These are phyloP conservation scores for Herpailurus yagouaroundi DNA, from an alignment of 2,113 vertebrate genomes.

Conservation along the genomic window DNA sequence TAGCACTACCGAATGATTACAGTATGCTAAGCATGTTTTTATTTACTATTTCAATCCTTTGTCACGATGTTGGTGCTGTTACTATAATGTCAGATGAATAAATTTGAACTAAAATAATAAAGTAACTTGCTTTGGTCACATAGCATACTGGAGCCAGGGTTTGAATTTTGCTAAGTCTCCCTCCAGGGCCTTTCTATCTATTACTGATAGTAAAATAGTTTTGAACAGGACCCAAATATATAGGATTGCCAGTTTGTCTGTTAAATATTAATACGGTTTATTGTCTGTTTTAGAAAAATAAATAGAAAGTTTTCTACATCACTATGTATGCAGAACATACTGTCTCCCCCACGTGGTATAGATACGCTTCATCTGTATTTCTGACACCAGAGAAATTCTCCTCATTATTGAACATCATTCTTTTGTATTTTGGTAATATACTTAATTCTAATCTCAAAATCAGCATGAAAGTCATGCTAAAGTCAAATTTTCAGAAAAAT, in stretches of 20 bases:
- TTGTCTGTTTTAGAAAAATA: not conserved
- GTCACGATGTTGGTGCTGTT: not conserved
- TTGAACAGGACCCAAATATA: not conserved
- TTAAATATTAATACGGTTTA: not conserved
- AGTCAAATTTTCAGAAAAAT: not conserved
- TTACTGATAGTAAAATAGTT: not conserved
- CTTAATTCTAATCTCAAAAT: not conserved
- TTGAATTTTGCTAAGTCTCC: not conserved
- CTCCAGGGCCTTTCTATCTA: not conserved
- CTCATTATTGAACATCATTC: not conserved
- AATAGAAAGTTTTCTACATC: not conserved
- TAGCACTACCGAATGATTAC: not conserved
- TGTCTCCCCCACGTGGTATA: not conserved
- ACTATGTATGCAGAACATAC: not conserved
- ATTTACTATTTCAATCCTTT: not conserved
- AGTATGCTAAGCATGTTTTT: not conserved
- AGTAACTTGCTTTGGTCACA: not conserved
- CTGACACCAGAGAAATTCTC: not conserved
- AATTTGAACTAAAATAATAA: not conserved
- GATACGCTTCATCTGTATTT: not conserved
- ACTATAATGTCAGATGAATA: not conserved
- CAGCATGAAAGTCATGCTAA: not conserved
- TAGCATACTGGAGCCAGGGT: not conserved
- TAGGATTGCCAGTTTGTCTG: not conserved
- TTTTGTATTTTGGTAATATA: slow-evolving; percentile 1